Conservation (phyloP, 2,888 invertebrate species). For the Neoscelio sp. region DNA sequence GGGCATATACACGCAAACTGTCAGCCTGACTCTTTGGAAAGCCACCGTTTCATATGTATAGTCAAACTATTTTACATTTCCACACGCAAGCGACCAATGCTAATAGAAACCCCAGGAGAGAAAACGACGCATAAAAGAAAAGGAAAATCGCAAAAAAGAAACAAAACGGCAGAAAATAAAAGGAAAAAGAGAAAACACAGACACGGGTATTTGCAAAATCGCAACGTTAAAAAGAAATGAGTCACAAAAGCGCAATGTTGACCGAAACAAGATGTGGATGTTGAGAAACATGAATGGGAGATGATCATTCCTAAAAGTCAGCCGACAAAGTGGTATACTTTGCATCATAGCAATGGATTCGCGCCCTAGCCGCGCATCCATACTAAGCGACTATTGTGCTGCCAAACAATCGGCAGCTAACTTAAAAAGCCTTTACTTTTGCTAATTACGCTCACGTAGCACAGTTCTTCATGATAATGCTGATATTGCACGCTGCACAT, state of each 20-base stretch:
- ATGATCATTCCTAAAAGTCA: constrained; percentile 54
- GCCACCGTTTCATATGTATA: not conserved
- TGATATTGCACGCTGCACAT: constrained; percentile 40
- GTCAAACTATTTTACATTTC: constrained; percentile 33
- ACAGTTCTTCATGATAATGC: constrained; percentile 55
- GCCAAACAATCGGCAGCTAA: constrained; percentile 50
- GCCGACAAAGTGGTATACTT: constrained; percentile 62
- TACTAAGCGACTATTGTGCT: constrained; percentile 44
- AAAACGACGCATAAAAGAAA: not conserved
- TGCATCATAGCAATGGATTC: constrained; percentile 37
- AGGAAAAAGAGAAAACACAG: not conserved
- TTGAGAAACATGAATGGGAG: constrained; percentile 32
- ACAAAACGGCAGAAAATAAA: not conserved
- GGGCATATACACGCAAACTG: constrained; percentile 19
- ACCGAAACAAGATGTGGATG: constrained; percentile 49
- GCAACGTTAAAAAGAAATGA: constrained; percentile 26
- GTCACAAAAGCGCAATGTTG: constrained; percentile 40
- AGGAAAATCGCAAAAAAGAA: not conserved
- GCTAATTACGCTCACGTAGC: constrained; percentile 60
- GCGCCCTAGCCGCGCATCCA: constrained; percentile 6
- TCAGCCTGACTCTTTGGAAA: constrained; percentile 17
- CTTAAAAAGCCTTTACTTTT: constrained; percentile 56
- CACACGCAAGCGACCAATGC: constrained; percentile 29
- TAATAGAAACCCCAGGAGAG: constrained; percentile 31
- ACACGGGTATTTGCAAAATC: constrained; percentile 38